Base-by-base conservation (phyloP, 2,888 invertebrate species). In the Tillus elongatus region DNA sequence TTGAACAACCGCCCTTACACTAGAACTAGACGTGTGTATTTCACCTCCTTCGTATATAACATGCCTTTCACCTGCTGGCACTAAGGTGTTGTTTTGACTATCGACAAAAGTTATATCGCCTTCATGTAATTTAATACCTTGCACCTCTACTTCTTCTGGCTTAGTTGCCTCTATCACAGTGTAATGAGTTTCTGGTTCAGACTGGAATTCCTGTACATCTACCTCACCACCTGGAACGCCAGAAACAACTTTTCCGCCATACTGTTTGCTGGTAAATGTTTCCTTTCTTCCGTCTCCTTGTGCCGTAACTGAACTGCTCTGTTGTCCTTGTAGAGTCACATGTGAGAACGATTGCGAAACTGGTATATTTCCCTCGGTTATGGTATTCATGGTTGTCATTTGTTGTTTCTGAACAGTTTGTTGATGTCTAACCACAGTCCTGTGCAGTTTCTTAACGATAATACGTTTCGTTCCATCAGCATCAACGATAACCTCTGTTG, bases 401-500 rank as follows among this genome's bases (percentile, higher is more conserved):
- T 75, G 74, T 51, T 76, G 75, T 24, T 75, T 73, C 49, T 78
- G 76, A 19, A 79, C 61, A 16, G 74, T 72, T 54, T 82, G 77
- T 53, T 81, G 79, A 31, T 77, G 72, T 15, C 77, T 73, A 0
- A 80, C 74, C 12, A 79, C 64, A 1, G 81, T 83, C 51, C 77
- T 74, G 36, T 81, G 74, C 3, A 83, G 58, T 62, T 83, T 86
- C 46, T 74, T 79, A 0, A 87, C 79, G 38, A 87, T 81, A 33
- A 87, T 84, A 47, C 83, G 72, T 54, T 81, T 85, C 0, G 82
- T 82, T 3, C 87, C 87, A 58, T 87, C 86, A 11, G 85, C 75
- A 52, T 84, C 85, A 0, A 79, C 75, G n/a, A 82, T 74, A 2
- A 86, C 81, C 64, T 84, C 82, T 1, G 86, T 87, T 1, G 82